Base-by-base conservation (phyloP, 2,888 invertebrate genomes). In the Drosophila pegasa region DNA sequence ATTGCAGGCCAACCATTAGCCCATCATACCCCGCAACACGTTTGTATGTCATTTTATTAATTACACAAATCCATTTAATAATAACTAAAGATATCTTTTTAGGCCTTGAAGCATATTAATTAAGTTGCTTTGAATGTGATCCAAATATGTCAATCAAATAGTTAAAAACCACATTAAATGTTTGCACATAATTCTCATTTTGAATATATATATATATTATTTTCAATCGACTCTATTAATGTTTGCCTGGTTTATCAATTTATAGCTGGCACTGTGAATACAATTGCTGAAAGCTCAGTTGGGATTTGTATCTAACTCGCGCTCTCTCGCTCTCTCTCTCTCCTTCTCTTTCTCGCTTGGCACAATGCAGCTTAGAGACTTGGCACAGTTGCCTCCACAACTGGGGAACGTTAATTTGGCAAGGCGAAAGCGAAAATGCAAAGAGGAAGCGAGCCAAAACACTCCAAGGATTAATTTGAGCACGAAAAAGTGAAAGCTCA, bases 381-480 rank as follows among this genome's bases (percentile, higher is more conserved):
- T 78, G 65, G 57, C 62, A 47, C 74, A 80, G 68, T 75, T 72
- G 77, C 80, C 83, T 67, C 40, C 45, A 61, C 81, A 68, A 65
- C 88, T 75, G 58, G 87, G 88, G 88, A 84, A 75, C 84, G 79
- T 83, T 87, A 84, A 86, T 88, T 87, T 80, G 73, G 74, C 41
- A 9, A 52, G 50, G 33, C 50, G 31, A 58, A 73, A 50, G 48
- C 43, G 57, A 57, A 57, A 55, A 55, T 65, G 50, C 66, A 54
- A 56, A 58, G 33, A n/a, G 41, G 57, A 59, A 71, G 54, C 55
- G 25, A 22, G 61, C 64, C 31, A 48, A 48, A 80, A 63, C 64
- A 72, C 81, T 76, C 82, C 25, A 71, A 78, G 86, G 86, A 87
- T 87, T 87, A 81, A 87, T 87, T 87, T 84, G 58, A 74, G 57